Evolutionary conservation across 2,797 vertebrate genomes (phyloP).

Genomic region (Melanotaenia boesemani): DNA sequence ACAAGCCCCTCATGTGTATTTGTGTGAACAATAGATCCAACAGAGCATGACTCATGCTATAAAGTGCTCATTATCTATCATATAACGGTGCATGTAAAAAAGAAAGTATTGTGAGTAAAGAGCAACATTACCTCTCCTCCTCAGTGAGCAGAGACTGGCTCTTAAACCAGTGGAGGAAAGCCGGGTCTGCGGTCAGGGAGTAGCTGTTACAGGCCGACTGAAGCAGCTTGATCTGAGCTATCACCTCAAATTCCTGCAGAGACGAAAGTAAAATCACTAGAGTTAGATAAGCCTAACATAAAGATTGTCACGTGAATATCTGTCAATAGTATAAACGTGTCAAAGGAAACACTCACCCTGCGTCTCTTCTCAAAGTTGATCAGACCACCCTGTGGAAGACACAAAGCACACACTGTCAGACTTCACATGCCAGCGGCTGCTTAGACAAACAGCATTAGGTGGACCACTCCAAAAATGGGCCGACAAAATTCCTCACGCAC

Average conservation of each 20-base stretch:
- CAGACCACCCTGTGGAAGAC: slow-evolving; percentile 87
- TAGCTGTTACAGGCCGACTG: slow-evolving; percentile 97
- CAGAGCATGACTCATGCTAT: slow-evolving; percentile 53
- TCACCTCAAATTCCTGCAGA: slow-evolving; percentile 94
- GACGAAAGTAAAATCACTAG: not conserved
- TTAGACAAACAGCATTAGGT: slow-evolving; percentile 65
- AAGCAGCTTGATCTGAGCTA: slow-evolving; percentile 94
- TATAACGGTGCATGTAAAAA: slow-evolving; percentile 23
- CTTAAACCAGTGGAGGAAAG: slow-evolving; percentile 92
- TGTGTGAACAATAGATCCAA: slow-evolving; percentile 60
- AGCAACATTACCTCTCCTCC: slow-evolving; percentile 87
- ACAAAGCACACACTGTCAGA: slow-evolving; percentile 73
- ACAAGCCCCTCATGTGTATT: slow-evolving; percentile 45
- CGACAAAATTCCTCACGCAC: slow-evolving; percentile 57
- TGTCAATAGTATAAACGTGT: not conserved
- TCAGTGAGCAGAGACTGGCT: slow-evolving; percentile 88
- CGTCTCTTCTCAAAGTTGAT: slow-evolving; percentile 97
- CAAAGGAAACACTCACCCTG: slow-evolving; percentile 84
- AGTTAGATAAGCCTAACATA: not conserved
- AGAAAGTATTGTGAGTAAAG: not conserved
- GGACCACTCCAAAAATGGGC: slow-evolving; percentile 42
- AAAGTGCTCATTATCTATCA: slow-evolving; percentile 49
- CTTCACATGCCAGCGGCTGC: slow-evolving; percentile 51
- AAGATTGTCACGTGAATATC: not conserved
- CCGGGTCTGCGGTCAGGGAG: slow-evolving; percentile 85